These are phyloP conservation scores for Carettochelys insculpta DNA, from an alignment of 2,113 vertebrate genomes.

Conservation along the genomic window DNA sequence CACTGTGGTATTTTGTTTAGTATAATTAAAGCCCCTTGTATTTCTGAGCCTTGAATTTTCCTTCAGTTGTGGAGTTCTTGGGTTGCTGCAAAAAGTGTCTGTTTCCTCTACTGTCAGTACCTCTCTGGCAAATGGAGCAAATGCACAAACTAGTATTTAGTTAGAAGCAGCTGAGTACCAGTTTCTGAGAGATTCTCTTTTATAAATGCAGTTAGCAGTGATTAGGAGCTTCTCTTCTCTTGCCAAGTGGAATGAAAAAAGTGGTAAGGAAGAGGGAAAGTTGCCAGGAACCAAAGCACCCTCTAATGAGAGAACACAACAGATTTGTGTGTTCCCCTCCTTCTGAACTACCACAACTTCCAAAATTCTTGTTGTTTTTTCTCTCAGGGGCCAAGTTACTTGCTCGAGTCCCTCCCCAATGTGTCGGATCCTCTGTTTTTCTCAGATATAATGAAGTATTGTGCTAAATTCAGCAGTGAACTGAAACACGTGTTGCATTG, in stretches of 20 bases:
- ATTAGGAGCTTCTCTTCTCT: background rate
- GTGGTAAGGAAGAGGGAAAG: background rate
- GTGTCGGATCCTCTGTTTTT: background rate
- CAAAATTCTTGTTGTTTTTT: background rate
- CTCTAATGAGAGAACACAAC: background rate
- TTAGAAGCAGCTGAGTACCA: background rate
- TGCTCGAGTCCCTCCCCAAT: background rate
- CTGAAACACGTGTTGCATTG: background rate
- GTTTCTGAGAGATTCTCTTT: background rate
- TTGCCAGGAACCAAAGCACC: background rate
- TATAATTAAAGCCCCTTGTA: background rate
- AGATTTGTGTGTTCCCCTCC: accelerated
- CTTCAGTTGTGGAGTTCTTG: background rate
- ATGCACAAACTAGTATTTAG: background rate
- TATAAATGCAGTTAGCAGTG: background rate
- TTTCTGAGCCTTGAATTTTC: background rate
- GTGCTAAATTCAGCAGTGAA: background rate
- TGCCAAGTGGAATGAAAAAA: background rate
- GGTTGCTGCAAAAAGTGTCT: background rate
- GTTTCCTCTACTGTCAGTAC: background rate
- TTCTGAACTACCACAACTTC: background rate
- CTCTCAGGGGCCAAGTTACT: background rate
- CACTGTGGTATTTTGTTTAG: background rate
- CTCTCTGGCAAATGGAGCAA: background rate
- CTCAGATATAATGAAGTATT: background rate